These are phyloP conservation scores for Calcarius lapponicus DNA, from an alignment of 2,797 vertebrate genomes.

Conservation along the genomic window DNA sequence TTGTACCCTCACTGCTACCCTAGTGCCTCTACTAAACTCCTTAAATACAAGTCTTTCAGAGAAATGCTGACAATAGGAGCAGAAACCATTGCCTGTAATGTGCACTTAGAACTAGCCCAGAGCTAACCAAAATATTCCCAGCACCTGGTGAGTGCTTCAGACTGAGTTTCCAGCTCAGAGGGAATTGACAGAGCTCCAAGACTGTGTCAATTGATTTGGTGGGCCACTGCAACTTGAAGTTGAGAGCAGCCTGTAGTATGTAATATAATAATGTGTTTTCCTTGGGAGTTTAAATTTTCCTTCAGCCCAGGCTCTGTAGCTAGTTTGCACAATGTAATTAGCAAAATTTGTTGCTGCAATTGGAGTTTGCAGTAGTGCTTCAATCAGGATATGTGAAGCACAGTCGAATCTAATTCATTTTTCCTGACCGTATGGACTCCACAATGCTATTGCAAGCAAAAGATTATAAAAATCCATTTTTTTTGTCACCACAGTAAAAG, in stretches of 20 bases:
- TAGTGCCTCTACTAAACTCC: background rate
- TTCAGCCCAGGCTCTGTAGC: background rate
- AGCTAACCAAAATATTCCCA: background rate
- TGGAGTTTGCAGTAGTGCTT: background rate
- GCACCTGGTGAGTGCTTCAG: background rate
- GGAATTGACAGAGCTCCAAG: background rate
- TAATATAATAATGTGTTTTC: background rate
- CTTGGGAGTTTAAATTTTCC: background rate
- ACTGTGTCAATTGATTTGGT: background rate
- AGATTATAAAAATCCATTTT: background rate
- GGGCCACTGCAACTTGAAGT: background rate
- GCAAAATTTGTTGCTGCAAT: slow-evolving; percentile 25
- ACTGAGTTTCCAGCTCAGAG: background rate
- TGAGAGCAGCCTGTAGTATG: background rate
- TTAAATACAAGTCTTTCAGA: background rate
- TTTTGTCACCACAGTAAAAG: background rate
- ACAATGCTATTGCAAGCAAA: background rate
- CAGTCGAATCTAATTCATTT: slow-evolving; percentile 1
- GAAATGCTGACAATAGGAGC: background rate
- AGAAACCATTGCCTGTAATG: background rate
- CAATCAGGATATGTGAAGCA: background rate
- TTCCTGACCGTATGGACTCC: background rate
- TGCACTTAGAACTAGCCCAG: background rate
- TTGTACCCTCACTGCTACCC: background rate
- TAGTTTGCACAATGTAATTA: slow-evolving; percentile 9